Evolutionary conservation across 2,113 vertebrate species (phyloP), one percentile per base, ranked within the genome.

Genomic region (Mesitornis unicolor): DNA sequence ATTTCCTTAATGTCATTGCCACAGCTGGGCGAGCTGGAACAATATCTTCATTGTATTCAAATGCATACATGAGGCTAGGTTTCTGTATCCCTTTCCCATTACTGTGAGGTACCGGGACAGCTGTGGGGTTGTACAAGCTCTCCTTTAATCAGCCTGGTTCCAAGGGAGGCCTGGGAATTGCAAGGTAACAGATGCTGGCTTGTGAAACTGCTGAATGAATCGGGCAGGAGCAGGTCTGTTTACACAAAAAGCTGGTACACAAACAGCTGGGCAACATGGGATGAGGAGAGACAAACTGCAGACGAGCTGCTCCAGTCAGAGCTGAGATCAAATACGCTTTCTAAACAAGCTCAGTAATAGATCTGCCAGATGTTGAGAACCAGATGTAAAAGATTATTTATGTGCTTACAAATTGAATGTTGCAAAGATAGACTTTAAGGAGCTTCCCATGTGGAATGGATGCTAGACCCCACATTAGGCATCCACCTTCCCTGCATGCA

Each of bases 11-110:
- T 68, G 35, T 60, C 81, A 33, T 10, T 43, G 71, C 48, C 65
- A 78, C 67, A 87, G 80, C 73, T 91, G 83, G 43, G 24, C 1
- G 11, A 93, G 70, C 74, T 88, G 74, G 86, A 96, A 96, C 74
- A 97, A 13, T 81, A 84, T 76, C 35, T 54, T 80, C 59, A 89
- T 81, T 89, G 93, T 95, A 79, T 91, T 92, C 86, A 85, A 91
- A 94, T 73, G 9, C 22, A 73, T 90, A 67, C 3, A 2, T 81
- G 47, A 21, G 51, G 33, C 18, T 63, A 31, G 43, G 65, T 69
- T 64, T 90, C 94, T 36, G 26, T 77, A 71, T 91, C 61, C 70
- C 63, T 93, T 89, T 91, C 93, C 87, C n/a, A 24, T 53, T 85
- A 42, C 77, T 84, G 48, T 67, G 87, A 93, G 90, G 70, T 59